phyloP scores from a whole-genome alignment of 2,797 vertebrate species.

The Lophius americanus region DNA sequence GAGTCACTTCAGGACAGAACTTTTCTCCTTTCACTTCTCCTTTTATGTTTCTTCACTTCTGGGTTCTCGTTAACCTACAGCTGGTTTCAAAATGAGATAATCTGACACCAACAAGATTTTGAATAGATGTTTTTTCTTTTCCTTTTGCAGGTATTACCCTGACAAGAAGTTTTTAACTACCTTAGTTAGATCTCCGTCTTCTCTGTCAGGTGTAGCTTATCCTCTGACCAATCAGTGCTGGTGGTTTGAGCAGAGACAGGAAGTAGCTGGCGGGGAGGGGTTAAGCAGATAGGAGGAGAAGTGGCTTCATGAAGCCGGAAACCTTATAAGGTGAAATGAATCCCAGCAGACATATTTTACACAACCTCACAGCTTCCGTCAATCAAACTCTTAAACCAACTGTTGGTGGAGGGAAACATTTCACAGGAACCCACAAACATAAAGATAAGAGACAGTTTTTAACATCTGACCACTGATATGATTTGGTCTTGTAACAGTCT shows the following conservation, averaged over 20 bases:
- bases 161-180: too few relatives aligned
- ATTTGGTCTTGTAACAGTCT: too few relatives aligned
- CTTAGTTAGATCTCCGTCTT: not conserved
- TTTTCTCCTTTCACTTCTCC: conserved; percentile 48
- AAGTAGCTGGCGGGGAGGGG: conserved; percentile 32
- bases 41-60: conserved; percentile 48
- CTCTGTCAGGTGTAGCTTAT: not conserved
- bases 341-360: not conserved
- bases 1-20: conserved; percentile 31
- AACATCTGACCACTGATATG: too few relatives aligned
- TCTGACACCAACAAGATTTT: too few relatives aligned
- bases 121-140: too few relatives aligned
- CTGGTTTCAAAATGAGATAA: not conserved
- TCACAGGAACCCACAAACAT: not conserved
- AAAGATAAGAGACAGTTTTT: not conserved
- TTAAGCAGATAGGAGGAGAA: conserved; percentile 20
- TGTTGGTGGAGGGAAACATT: not conserved
- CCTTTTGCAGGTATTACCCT: too few relatives aligned
- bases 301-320: not conserved
- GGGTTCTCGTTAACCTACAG: too few relatives aligned
- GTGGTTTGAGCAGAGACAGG: conserved; percentile 19
- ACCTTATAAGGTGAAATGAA: conserved; percentile 50
- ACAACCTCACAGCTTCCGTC: conserved; percentile 8
- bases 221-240: conserved; percentile 18
- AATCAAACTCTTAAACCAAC: not conserved